These are phyloP conservation scores for Trichechus manatus DNA, from an alignment of 2,113 vertebrate genomes.

Conservation along the genomic window DNA sequence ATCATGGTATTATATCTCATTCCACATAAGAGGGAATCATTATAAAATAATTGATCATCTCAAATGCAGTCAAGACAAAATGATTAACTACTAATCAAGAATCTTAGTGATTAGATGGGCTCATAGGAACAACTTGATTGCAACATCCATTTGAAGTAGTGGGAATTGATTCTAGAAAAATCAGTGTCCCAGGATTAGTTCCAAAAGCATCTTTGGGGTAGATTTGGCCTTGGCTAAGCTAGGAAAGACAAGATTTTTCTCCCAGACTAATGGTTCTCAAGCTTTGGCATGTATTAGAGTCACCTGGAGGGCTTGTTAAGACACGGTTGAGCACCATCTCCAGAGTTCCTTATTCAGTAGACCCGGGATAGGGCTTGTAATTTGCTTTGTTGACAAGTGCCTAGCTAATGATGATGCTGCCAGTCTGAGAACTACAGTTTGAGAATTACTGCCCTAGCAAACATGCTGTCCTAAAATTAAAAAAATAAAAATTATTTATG, in stretches of 20 bases:
- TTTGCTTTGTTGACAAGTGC: not conserved
- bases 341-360: not conserved
- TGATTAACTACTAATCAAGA: slow-evolving; percentile 78
- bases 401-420: not conserved
- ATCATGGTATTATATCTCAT: slow-evolving; percentile 66
- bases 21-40: slow-evolving; percentile 67
- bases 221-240: not conserved
- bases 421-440: not conserved
- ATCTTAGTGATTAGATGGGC: slow-evolving; percentile 54
- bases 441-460: not conserved
- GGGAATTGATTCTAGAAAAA: slow-evolving; percentile 48
- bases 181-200: not conserved
- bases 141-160: slow-evolving; percentile 40
- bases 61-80: slow-evolving; percentile 72
- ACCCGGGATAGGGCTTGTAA: not conserved
- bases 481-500: not conserved
- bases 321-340: not conserved
- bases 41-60: slow-evolving; percentile 78
- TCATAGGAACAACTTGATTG: slow-evolving; percentile 51
- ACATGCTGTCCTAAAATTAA: not conserved
- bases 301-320: not conserved
- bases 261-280: not conserved
- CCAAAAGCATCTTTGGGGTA: not conserved
- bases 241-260: not conserved
- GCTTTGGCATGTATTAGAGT: not conserved